Evolutionary conservation across 1,140 invertebrate species (phyloP).

Genomic region (Trinorchestia longiramus): DNA sequence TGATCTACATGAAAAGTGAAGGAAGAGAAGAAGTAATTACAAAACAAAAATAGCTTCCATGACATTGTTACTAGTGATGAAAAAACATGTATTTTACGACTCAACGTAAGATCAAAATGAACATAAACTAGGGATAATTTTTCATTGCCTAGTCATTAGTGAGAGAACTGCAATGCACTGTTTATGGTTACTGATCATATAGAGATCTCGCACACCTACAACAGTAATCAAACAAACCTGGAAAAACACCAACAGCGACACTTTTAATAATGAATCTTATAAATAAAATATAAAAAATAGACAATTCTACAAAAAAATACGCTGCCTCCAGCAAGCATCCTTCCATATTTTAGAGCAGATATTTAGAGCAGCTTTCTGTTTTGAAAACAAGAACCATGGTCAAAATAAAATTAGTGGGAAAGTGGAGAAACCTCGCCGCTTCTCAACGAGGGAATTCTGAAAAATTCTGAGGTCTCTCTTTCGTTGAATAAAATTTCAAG

Average conservation of each 20-base stretch:
- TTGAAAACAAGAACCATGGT: too few relatives aligned
- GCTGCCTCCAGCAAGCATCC: not conserved
- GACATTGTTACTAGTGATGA: not conserved
- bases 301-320: not conserved
- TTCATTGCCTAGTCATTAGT: not conserved
- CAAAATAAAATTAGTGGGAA: not conserved
- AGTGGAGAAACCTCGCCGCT: slow-evolving; percentile 2
- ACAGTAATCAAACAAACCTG: too few relatives aligned
- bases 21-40: not conserved
- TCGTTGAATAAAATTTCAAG: too few relatives aligned
- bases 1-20: not conserved
- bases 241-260: too few relatives aligned
- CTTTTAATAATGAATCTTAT: not conserved
- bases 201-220: not conserved
- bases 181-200: not conserved
- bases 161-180: not conserved
- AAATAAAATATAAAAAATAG: not conserved
- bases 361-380: too few relatives aligned
- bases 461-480: not conserved
- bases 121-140: not conserved
- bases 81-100: not conserved
- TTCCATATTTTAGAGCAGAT: not conserved
- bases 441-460: not conserved
- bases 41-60: not conserved
- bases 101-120: not conserved